Evolutionary conservation across 1,140 invertebrate species (phyloP).

Genomic region (Calliopsis andreniformis): DNA sequence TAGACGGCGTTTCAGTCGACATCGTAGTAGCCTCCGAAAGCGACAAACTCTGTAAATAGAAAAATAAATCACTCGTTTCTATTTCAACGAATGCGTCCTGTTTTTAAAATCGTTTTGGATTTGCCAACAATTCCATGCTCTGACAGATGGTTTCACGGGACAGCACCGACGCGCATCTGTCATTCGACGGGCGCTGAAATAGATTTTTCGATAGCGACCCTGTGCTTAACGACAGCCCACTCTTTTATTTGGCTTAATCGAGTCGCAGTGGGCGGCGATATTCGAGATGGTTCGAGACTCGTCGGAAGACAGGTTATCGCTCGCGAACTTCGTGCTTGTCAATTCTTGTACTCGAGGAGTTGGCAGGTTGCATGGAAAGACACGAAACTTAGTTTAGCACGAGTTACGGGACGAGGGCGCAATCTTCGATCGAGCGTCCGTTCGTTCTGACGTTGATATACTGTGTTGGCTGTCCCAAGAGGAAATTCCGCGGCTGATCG

Average conservation of each 20-base stretch:
- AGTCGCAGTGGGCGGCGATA: too few species aligned
- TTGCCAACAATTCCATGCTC: not conserved
- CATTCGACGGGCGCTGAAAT: not conserved
- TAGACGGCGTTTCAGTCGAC: too few species aligned
- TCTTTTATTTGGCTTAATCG: not conserved
- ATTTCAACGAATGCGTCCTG: not conserved
- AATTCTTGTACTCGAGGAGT: slow-evolving; percentile 10
- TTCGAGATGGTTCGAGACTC: not conserved
- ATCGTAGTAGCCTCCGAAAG: too few species aligned
- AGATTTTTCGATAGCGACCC: not conserved
- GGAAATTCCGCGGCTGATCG: not conserved
- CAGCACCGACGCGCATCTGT: not conserved
- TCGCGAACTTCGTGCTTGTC: slow-evolving; percentile 23
- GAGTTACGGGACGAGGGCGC: slow-evolving; percentile 3
- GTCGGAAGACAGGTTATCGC: slow-evolving; percentile 16
- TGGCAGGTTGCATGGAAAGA: not conserved
- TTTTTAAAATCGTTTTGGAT: not conserved
- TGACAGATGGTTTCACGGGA: not conserved
- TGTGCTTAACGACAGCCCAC: not conserved
- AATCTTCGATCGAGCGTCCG: slow-evolving; percentile 32
- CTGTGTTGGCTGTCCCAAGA: not conserved
- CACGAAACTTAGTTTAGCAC: slow-evolving; percentile 18
- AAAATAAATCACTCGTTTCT: not conserved
- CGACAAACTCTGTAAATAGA: too few species aligned
- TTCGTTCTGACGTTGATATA: slow-evolving; percentile 29